A percentile compares a stretch with the other conserved stretches of the same genome.
These are phyloP conservation scores for Whitmania pigra DNA, from an alignment of 1,140 invertebrate species.

Conservation along the genomic window DNA sequence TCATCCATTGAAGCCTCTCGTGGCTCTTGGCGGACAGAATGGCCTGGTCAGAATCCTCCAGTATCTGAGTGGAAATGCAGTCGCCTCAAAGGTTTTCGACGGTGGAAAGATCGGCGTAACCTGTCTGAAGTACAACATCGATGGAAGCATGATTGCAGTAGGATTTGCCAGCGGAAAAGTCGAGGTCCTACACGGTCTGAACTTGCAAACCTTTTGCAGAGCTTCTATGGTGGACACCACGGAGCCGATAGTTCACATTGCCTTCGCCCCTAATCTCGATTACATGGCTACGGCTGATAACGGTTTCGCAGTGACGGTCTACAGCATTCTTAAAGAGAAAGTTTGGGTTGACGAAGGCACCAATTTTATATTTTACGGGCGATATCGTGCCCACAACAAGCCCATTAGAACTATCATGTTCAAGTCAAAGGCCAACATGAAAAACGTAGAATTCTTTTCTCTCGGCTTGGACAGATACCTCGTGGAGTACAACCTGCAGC, in stretches of 20 bases:
- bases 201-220: constrained; percentile 34
- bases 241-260: constrained; percentile 40
- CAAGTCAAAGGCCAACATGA: background rate
- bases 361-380: constrained; percentile 11
- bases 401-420: background rate
- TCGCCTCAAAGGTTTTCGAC: background rate
- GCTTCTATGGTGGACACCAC: constrained; percentile 37
- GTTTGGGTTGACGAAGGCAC: background rate
- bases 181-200: constrained; percentile 37
- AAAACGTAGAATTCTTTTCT: background rate
- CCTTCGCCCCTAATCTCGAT: constrained; percentile 38
- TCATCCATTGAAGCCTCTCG: background rate
- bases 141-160: constrained; percentile 33
- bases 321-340: constrained; percentile 3
- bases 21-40: constrained; percentile 2
- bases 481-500: background rate
- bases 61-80: background rate
- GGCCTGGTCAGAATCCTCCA: background rate
- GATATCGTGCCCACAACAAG: background rate
- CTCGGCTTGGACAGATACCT: background rate
- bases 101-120: background rate
- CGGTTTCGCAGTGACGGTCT: constrained; percentile 9
- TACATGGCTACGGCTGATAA: constrained; percentile 41
- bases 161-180: constrained; percentile 41
- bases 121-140: constrained; percentile 10